Conservation (phyloP, 2,113 vertebrate species). For the Nannobrachium achirus region DNA sequence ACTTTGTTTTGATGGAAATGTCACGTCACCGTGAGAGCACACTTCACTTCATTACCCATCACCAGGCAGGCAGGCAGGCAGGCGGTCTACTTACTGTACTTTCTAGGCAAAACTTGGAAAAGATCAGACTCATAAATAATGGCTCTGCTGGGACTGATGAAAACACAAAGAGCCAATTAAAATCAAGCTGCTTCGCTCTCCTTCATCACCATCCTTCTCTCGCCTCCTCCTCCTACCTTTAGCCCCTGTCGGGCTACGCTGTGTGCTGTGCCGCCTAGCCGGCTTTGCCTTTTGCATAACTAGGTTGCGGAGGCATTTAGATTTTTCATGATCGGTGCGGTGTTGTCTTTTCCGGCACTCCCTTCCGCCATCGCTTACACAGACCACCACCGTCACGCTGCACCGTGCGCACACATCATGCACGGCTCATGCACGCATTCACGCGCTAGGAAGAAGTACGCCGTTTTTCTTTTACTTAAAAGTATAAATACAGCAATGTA, state of each 20-base stretch:
- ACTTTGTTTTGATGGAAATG: constrained; percentile 9
- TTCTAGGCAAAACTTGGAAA: constrained; percentile 56
- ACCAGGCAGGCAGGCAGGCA: constrained; percentile 17
- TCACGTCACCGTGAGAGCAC: neutral
- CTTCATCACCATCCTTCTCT: constrained; percentile 21
- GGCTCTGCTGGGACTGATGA: constrained; percentile 74
- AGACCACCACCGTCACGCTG: neutral
- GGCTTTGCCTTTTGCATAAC: constrained; percentile 69
- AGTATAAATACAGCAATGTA: too few species aligned
- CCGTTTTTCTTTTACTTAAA: too few species aligned
- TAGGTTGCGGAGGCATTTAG: constrained; percentile 51
- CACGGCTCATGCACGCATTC: too few species aligned
- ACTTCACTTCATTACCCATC: constrained; percentile 45
- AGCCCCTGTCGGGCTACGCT: constrained; percentile 19
- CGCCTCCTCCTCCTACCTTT: constrained; percentile 41
- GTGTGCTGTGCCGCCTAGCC: constrained; percentile 32
- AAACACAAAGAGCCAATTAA: constrained; percentile 83
- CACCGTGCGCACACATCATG: too few species aligned
- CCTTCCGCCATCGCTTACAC: constrained; percentile 24
- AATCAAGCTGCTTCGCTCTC: constrained; percentile 43
- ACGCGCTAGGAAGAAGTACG: too few species aligned
- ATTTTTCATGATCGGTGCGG: constrained; percentile 68
- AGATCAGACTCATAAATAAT: constrained; percentile 83
- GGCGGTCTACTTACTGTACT: constrained; percentile 47
- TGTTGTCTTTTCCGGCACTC: constrained; percentile 25